Conservation (phyloP, 2,113 vertebrate genomes). For the Willisornis vidua region DNA sequence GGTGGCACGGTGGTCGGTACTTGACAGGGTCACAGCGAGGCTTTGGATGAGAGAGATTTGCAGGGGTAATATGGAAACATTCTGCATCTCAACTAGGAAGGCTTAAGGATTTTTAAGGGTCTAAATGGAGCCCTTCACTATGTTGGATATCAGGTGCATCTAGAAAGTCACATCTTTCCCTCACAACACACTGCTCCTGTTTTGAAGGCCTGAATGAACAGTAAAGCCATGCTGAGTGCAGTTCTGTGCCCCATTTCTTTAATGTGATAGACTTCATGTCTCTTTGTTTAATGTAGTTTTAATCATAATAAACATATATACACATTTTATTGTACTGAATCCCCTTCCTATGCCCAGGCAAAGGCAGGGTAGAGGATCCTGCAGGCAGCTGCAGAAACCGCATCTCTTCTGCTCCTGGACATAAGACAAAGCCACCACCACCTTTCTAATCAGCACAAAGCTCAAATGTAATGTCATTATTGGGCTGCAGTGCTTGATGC, state of each 20-base stretch:
- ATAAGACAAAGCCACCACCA: background rate
- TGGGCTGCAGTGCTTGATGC: background rate
- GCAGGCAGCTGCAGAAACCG: background rate
- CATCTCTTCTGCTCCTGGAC: background rate
- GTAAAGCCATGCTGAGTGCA: background rate
- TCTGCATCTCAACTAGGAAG: constrained; percentile 27
- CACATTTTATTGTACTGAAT: background rate
- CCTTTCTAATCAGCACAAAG: background rate
- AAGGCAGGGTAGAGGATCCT: background rate
- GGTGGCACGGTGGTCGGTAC: constrained; percentile 30
- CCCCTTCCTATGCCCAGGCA: background rate
- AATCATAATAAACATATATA: background rate
- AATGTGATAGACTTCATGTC: background rate
- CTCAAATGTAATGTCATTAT: background rate
- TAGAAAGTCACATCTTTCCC: constrained; percentile 1
- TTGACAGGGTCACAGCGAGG: background rate
- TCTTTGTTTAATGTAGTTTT: background rate
- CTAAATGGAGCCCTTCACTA: constrained; percentile 32
- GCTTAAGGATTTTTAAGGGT: constrained; percentile 41
- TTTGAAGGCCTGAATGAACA: background rate
- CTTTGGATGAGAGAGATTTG: constrained; percentile 25
- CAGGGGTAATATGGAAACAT: constrained; percentile 19
- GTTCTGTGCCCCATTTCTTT: background rate
- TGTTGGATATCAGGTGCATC: constrained; percentile 6
- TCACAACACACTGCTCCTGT: background rate